phyloP scores from a whole-genome alignment of 2,113 vertebrate species.

The Antechinus stuartii region DNA sequence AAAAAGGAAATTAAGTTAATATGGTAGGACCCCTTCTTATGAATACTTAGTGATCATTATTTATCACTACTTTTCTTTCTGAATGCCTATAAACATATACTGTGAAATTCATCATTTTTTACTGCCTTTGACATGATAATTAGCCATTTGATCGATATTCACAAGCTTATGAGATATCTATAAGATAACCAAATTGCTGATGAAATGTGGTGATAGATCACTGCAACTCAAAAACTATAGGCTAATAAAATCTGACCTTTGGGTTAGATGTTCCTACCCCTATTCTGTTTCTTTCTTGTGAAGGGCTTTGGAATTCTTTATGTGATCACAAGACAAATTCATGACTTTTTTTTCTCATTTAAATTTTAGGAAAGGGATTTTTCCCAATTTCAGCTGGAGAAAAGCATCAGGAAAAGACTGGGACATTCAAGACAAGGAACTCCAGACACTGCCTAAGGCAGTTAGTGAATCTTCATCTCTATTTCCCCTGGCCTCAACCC shows the following conservation, averaged over 20 bases:
- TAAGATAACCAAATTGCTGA: neutral
- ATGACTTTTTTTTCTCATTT: neutral
- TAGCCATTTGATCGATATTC: neutral
- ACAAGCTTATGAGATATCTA: neutral
- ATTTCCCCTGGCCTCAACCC: neutral
- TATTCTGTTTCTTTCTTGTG: neutral
- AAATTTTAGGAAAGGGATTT: neutral
- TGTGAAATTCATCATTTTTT: neutral
- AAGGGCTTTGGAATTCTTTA: conserved; percentile 5
- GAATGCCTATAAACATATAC: neutral
- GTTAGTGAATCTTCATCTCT: conserved; percentile 8
- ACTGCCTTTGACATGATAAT: conserved; percentile 2
- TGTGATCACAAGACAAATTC: conserved; percentile 7
- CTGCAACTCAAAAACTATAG: conserved; percentile 14
- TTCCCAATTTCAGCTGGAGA: conserved; percentile 7
- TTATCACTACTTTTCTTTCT: neutral
- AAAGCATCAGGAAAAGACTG: neutral
- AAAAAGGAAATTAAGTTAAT: neutral
- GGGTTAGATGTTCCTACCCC: neutral
- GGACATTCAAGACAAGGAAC: conserved; percentile 28
- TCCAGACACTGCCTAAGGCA: neutral
- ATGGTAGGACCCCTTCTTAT: neutral
- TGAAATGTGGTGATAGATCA: neutral
- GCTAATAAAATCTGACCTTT: neutral
- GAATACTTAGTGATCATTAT: neutral